Conservation (phyloP, 2,888 invertebrate species). For the Lordiphosa fenestrarum region DNA sequence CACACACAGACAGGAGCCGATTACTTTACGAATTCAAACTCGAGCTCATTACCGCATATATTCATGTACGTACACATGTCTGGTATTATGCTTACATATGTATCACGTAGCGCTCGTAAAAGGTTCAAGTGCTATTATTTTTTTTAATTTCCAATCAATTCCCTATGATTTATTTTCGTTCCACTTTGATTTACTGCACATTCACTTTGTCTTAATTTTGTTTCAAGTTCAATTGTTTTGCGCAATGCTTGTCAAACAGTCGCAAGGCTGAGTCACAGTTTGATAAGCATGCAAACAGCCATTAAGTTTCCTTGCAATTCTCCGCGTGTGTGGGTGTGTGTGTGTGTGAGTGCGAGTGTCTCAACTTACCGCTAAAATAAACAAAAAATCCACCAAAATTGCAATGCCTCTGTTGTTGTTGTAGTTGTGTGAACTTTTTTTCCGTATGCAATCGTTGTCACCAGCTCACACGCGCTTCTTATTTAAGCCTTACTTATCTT, state of each 20-base stretch:
- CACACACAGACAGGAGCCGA: no score
- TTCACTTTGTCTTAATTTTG: slow-evolving; percentile 19
- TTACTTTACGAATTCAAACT: no score
- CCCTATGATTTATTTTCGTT: slow-evolving; percentile 12
- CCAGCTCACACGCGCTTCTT: slow-evolving; percentile 27
- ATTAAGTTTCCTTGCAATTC: slow-evolving; percentile 8
- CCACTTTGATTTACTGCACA: slow-evolving; percentile 20
- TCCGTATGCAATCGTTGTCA: slow-evolving; percentile 31
- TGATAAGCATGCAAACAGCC: background rate
- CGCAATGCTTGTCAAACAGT: slow-evolving; percentile 5
- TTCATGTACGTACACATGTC: no score
- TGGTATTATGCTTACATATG: no score
- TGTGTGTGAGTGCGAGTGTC: background rate
- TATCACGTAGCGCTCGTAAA: no score
- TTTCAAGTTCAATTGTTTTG: slow-evolving; percentile 17
- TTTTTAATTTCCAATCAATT: no score
- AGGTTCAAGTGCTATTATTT: no score
- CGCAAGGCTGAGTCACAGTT: slow-evolving; percentile 20
- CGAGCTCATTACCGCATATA: no score
- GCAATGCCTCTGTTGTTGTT: slow-evolving; percentile 13
- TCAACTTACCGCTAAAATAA: slow-evolving; percentile 58
- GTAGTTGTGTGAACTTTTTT: slow-evolving; percentile 11
- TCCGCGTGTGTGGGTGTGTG: background rate
- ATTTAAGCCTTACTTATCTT: slow-evolving; percentile 40
- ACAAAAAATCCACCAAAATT: slow-evolving; percentile 30